These are phyloP conservation scores for Drosophila hydei DNA, from an alignment of 1,140 invertebrate genomes.

Conservation along the genomic window DNA sequence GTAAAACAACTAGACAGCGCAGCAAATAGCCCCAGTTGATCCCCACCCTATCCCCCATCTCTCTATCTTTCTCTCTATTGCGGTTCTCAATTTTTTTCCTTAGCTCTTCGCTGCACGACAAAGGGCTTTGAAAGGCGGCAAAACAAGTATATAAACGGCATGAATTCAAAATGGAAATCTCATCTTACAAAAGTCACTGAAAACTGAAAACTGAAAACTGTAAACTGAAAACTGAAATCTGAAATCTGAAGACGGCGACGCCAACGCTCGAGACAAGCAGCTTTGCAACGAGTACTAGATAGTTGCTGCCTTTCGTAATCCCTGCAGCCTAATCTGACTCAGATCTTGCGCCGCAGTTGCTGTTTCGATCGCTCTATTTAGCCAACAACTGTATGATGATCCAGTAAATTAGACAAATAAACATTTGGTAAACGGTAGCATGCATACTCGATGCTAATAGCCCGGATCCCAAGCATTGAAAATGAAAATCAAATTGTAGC, in stretches of 20 bases:
- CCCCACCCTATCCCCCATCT: not conserved
- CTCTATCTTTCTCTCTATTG: conserved; percentile 2
- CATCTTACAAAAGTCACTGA: conserved; percentile 72
- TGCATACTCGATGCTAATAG: conserved; percentile 72
- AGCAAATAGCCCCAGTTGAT: conserved; percentile 22
- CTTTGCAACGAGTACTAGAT: conserved; percentile 48
- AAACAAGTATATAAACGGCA: conserved; percentile 68
- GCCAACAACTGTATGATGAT: conserved; percentile 56
- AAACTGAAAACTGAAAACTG: conserved; percentile 60
- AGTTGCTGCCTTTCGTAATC: conserved; percentile 60
- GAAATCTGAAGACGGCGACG: conserved; percentile 54
- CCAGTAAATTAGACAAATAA: conserved; percentile 81
- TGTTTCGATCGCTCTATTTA: conserved; percentile 74
- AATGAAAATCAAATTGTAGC: conserved; percentile 63
- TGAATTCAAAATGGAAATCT: conserved; percentile 78
- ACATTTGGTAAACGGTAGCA: conserved; percentile 74
- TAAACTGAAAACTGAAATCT: conserved; percentile 41
- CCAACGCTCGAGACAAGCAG: conserved; percentile 45
- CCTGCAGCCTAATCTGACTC: conserved; percentile 54
- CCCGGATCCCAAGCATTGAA: conserved; percentile 53
- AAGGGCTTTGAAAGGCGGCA: conserved; percentile 63
- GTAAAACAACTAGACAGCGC: conserved; percentile 16
- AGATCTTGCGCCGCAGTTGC: conserved; percentile 41
- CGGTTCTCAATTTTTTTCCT: conserved; percentile 33
- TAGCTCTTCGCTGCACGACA: conserved; percentile 59